Percentiles rank a stretch among this genome's conserved stretches.
phyloP scores from a whole-genome alignment of 1,140 invertebrate species.

The Drosophila virilis region DNA sequence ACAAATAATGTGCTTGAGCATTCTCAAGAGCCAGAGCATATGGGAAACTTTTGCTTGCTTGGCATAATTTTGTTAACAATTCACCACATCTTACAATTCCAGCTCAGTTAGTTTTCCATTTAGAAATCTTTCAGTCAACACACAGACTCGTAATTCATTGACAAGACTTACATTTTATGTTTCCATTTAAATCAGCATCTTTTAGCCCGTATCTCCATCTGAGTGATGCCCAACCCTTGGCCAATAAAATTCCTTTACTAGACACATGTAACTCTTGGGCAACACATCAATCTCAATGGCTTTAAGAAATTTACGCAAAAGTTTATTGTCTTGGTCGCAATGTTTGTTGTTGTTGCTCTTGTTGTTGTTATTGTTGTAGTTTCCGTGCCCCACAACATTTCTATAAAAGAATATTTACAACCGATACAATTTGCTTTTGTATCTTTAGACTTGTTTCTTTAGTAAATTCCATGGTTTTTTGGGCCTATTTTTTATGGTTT shows the following conservation, averaged over 20 bases:
- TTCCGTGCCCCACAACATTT: conserved; percentile 28
- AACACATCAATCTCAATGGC: conserved; percentile 68
- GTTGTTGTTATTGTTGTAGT: conserved; percentile 39
- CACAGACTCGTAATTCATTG: conserved; percentile 13
- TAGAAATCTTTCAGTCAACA: neutral
- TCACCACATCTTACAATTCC: neutral
- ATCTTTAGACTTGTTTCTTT: conserved; percentile 12
- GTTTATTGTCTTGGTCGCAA: conserved; percentile 42
- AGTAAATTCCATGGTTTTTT: conserved; percentile 18
- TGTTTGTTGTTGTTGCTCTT: conserved; percentile 6
- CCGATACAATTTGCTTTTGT: conserved; percentile 38
- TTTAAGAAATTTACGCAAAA: conserved; percentile 48
- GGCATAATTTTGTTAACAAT: neutral
- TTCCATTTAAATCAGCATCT: conserved; percentile 15
- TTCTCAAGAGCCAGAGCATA: neutral
- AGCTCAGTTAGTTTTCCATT: conserved; percentile 5
- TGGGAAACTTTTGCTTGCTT: neutral
- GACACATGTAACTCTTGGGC: conserved; percentile 55
- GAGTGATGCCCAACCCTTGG: conserved; percentile 22
- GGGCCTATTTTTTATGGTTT: conserved; percentile 23
- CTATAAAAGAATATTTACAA: conserved; percentile 60
- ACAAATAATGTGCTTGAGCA: conserved; percentile 9
- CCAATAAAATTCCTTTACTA: conserved; percentile 42
- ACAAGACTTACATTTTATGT: conserved; percentile 49
- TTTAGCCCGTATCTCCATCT: conserved; percentile 14